Percentiles rank a stretch among this genome's conserved stretches.
Evolutionary conservation across 2,888 invertebrate genomes (phyloP).

Genomic region (Yponomeuta cagnagella): DNA sequence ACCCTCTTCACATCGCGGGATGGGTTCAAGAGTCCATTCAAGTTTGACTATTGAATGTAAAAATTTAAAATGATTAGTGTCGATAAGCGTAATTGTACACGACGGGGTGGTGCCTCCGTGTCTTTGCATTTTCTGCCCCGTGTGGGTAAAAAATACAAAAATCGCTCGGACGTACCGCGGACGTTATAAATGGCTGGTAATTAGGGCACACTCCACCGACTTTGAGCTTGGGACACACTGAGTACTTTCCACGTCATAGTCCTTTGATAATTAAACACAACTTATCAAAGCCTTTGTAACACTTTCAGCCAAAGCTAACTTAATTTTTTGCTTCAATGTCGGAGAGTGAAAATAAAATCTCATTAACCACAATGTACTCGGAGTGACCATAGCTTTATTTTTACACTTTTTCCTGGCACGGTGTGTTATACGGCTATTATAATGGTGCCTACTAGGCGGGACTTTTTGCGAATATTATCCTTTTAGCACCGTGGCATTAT

Average conservation of each 20-base stretch:
- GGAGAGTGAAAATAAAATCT: background rate
- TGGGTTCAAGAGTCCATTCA: too few relatives aligned
- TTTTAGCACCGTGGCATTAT: slow-evolving; percentile 59
- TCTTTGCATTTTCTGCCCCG: background rate
- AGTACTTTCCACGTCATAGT: slow-evolving; percentile 17
- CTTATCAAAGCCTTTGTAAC: background rate
- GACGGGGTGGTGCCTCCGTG: slow-evolving; percentile 24
- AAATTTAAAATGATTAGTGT: too few relatives aligned
- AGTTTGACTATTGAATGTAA: too few relatives aligned
- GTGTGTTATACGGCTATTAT: slow-evolving; percentile 44
- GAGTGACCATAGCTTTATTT: slow-evolving; percentile 33
- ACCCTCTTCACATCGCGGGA: too few relatives aligned
- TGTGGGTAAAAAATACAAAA: slow-evolving; percentile 51
- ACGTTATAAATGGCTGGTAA: slow-evolving; percentile 67
- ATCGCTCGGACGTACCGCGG: slow-evolving; percentile 52
- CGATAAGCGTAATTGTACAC: background rate
- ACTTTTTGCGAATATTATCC: slow-evolving; percentile 66
- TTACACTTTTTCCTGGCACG: slow-evolving; percentile 50
- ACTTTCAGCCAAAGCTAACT: background rate
- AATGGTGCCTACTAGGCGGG: slow-evolving; percentile 40
- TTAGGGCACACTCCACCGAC: slow-evolving; percentile 49
- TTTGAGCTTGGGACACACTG: slow-evolving; percentile 29
- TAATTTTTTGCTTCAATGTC: background rate
- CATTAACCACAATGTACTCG: slow-evolving; percentile 18
- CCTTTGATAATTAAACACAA: too few relatives aligned